A percentile compares a stretch with the other conserved stretches of the same genome.
Evolutionary conservation across 2,797 vertebrate genomes (phyloP).

Genomic region (Phrynocephalus vlangalii): DNA sequence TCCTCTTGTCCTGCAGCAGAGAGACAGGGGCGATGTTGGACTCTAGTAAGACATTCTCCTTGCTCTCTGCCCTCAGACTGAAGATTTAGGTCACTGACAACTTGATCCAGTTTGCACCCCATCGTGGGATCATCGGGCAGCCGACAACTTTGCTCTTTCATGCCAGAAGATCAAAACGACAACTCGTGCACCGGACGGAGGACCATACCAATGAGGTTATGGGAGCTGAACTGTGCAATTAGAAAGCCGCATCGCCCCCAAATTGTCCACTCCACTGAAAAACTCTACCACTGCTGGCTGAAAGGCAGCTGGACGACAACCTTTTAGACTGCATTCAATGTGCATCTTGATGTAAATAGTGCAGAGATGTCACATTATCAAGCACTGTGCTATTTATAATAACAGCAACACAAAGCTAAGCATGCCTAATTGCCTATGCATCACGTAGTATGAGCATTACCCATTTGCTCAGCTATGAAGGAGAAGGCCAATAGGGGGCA

Average conservation of each 20-base stretch:
- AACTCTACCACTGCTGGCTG: not conserved
- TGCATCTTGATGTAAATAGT: not conserved
- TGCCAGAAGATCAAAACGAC: not conserved
- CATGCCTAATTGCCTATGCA: too few species aligned
- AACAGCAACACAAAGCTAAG: not conserved
- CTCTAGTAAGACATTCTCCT: not conserved
- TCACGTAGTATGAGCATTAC: not conserved
- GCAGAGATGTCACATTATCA: not conserved
- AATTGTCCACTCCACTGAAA: not conserved
- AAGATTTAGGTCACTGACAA: not conserved
- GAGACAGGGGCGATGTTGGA: not conserved
- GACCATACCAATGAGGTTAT: not conserved
- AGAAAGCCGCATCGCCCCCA: not conserved
- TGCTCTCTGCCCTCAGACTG: not conserved
- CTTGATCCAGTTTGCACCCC: not conserved
- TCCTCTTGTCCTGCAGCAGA: not conserved
- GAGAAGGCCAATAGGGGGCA: too few species aligned
- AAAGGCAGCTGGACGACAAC: not conserved
- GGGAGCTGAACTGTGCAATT: not conserved
- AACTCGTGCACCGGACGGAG: not conserved
- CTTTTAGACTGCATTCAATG: not conserved
- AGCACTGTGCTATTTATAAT: too few species aligned
- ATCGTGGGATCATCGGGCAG: not conserved
- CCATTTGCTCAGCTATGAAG: not conserved
- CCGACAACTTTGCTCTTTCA: not conserved